A percentile compares a stretch with the other conserved stretches of the same genome.
phyloP scores from a whole-genome alignment of 2,888 invertebrate species.

The Tuta absoluta region DNA sequence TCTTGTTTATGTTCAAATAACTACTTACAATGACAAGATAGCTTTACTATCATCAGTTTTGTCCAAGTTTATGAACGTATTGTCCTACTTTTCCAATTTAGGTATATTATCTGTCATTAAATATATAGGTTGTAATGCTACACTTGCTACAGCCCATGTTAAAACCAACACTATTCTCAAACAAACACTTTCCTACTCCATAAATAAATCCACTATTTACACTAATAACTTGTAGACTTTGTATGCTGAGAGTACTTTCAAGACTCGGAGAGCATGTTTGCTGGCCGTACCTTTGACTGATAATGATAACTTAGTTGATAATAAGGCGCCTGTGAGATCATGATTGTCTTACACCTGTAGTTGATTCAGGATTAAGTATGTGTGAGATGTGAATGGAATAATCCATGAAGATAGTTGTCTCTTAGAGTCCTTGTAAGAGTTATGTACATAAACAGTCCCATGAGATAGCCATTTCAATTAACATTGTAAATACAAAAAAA shows the following conservation, averaged over 20 bases:
- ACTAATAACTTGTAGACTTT: neutral
- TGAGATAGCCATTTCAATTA: too few relatives aligned
- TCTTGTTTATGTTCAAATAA: too few relatives aligned
- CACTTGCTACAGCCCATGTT: neutral
- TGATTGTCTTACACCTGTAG: constrained; percentile 5
- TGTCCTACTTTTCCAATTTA: too few relatives aligned
- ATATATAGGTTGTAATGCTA: too few relatives aligned
- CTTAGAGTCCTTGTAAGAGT: too few relatives aligned
- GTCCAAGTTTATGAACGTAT: too few relatives aligned
- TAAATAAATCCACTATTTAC: constrained; percentile 2
- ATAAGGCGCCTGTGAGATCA: constrained; percentile 11
- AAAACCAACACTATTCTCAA: neutral
- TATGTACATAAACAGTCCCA: too few relatives aligned
- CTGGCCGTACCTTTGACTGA: constrained; percentile 73
- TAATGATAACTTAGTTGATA: constrained; percentile 62
- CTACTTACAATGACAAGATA: too few relatives aligned
- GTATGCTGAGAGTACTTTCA: neutral
- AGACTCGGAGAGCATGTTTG: constrained; percentile 49
- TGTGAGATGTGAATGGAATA: constrained; percentile 13
- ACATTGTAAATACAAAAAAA: too few relatives aligned
- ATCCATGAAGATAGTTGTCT: constrained; percentile 1
- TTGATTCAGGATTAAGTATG: constrained; percentile 4
- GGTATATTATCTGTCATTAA: neutral
- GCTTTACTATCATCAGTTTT: too few relatives aligned
- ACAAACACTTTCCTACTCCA: neutral